Evolutionary conservation across 2,888 invertebrate species (phyloP).

Genomic region (Gari tellinella): DNA sequence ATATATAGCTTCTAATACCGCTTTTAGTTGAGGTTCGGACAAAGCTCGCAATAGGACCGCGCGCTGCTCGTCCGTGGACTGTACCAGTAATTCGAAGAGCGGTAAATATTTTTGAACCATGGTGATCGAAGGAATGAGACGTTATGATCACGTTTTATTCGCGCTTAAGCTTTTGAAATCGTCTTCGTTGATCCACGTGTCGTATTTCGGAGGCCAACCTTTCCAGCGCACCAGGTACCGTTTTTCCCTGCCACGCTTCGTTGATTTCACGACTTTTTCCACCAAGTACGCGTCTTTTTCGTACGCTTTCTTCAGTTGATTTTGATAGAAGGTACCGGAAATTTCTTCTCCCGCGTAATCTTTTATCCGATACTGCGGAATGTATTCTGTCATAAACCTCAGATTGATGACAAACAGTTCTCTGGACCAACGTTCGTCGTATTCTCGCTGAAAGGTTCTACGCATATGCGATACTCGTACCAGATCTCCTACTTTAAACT

Average conservation of each 20-base stretch:
- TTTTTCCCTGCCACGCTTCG: too few relatives aligned
- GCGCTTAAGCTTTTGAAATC: conserved; percentile 25
- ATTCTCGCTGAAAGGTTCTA: conserved; percentile 29
- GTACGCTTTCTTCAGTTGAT: conserved; percentile 42
- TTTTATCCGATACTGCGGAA: conserved; percentile 32
- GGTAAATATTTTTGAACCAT: conserved; percentile 34
- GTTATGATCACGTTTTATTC: conserved; percentile 19
- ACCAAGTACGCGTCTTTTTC: conserved; percentile 32
- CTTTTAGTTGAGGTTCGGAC: conserved; percentile 21
- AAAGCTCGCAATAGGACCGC: conserved; percentile 20
- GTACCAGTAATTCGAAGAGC: conserved; percentile 26
- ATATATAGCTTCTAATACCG: conserved; percentile 45
- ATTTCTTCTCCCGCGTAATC: conserved; percentile 28
- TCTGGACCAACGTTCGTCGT: conserved; percentile 42
- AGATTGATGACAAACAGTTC: conserved; percentile 34
- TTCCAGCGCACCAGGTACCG: conserved; percentile 29
- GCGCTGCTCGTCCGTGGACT: conserved; percentile 23
- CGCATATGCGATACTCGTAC: conserved; percentile 25
- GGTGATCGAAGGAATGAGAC: background rate
- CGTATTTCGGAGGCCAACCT: conserved; percentile 38
- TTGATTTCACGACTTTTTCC: conserved; percentile 44
- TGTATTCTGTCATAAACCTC: conserved; percentile 34
- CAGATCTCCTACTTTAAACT: conserved; percentile 41
- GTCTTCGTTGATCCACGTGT: conserved; percentile 32
- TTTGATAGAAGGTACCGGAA: conserved; percentile 33